phyloP scores from a whole-genome alignment of 2,113 vertebrate genomes.

The western clawed frog (Xenopus tropicalis) region DNA sequence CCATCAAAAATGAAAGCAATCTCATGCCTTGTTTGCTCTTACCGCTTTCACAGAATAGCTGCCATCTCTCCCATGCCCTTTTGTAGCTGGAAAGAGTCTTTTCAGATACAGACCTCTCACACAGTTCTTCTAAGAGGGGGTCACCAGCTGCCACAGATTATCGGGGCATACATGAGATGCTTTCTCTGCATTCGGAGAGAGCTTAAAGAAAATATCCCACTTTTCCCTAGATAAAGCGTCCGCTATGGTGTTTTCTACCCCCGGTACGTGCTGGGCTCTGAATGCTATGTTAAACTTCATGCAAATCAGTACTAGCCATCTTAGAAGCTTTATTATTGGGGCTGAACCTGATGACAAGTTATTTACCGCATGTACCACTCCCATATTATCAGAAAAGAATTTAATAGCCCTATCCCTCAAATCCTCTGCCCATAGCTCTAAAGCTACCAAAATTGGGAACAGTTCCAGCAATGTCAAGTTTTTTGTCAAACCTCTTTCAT shows the following conservation, averaged over 20 bases:
- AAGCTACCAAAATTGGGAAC: not conserved
- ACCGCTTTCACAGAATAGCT: no score
- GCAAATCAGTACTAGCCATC: not conserved
- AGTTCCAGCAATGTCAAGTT: not conserved
- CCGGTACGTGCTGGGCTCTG: not conserved
- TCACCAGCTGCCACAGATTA: no score
- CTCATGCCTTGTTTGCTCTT: no score
- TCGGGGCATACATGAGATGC: no score
- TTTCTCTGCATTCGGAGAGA: no score
- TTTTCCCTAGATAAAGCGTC: not conserved
- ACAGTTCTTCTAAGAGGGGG: no score
- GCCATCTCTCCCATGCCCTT: no score
- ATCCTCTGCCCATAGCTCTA: not conserved
- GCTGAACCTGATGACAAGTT: not conserved
- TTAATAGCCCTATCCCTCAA: not conserved
- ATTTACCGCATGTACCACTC: not conserved
- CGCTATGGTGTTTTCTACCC: not conserved
- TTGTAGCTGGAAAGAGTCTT: no score
- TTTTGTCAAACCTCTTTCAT: not conserved
- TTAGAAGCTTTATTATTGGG: not conserved
- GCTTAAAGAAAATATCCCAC: not conserved
- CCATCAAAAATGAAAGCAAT: no score
- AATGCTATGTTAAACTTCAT: not conserved
- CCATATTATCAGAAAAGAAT: not conserved
- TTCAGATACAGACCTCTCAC: no score